Conservation (phyloP, 2,888 invertebrate species). For the Allacma fusca region DNA sequence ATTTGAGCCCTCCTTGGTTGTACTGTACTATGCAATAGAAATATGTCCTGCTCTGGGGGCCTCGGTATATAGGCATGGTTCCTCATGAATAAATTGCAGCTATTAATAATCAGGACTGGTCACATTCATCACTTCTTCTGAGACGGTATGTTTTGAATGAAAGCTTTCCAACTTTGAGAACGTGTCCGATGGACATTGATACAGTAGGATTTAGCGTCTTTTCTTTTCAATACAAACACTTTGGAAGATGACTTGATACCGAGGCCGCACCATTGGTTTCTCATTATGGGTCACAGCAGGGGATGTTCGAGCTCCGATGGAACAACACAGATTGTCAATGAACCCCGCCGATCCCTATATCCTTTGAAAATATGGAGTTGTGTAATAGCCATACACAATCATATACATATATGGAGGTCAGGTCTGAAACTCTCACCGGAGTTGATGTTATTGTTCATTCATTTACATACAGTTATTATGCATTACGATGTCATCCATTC, state of each 20-base stretch:
- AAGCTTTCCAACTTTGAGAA: background rate
- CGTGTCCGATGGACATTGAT: background rate
- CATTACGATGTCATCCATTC: too few relatives aligned
- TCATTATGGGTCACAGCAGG: background rate
- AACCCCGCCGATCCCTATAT: background rate
- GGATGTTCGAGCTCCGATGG: too few relatives aligned
- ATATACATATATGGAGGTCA: conserved; percentile 9
- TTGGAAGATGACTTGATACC: conserved; percentile 12
- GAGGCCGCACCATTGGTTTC: background rate
- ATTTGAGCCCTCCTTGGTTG: too few relatives aligned
- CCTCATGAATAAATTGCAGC: too few relatives aligned
- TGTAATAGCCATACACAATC: background rate
- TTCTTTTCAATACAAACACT: background rate
- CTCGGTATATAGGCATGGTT: too few relatives aligned
- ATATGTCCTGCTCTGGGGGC: too few relatives aligned
- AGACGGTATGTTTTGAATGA: too few relatives aligned
- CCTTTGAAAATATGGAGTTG: background rate
- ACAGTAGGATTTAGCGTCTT: background rate
- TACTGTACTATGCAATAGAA: too few relatives aligned
- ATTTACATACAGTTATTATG: too few relatives aligned
- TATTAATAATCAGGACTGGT: too few relatives aligned
- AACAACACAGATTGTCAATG: background rate
- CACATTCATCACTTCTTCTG: too few relatives aligned
- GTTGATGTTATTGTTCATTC: background rate
- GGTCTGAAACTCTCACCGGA: background rate